Base-by-base conservation (phyloP, 2,888 invertebrate genomes). In the Agrochola lychnidis region DNA sequence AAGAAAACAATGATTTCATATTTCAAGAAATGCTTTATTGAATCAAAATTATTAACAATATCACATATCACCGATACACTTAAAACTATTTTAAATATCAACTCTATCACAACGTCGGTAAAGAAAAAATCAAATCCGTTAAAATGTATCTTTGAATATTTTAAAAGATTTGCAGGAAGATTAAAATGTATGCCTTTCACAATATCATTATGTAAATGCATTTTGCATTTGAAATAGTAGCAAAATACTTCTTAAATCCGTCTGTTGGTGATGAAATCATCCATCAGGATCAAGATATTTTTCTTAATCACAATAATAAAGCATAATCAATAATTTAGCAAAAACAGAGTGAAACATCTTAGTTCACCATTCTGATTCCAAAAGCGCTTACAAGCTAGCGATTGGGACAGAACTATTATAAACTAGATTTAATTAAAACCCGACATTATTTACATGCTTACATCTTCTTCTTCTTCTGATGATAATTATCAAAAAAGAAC, bases 81-180 rank as follows among this genome's bases (percentile, higher is more conserved):
- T 86, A 70, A 68, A 71, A 70, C 48, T 64, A 75, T 45, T 63
- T 51, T 70, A 61, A 74, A 74, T 79, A 82, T 76, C 45, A 70
- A 76, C 57, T 69, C 53, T 72, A 83, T 72, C 74, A 86, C 83
- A 86, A 66, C 14, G 19, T 53, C 19, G 6, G 0, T 42, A n/a
- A 45, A 77, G 22, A 61, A 62, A 81, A 14, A 51, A 48, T 6
- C 0, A 4, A 69, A 6, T 48, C 4, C 9, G 57, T 53, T 22
- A 42, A 40, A 64, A 68, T 80, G 36, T 51, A 7, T 30, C n/a
- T 45, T 42, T 56, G 19, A 59, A 64, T 68, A 57, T 67, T 70
- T 59, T 14, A 36, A 36, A 66, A 69, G 14, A 68, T 53, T 57
- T 45, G 16, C n/a, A 45, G 14, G 14, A 36, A 51, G 2, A 30